phyloP scores from a whole-genome alignment of 2,797 vertebrate genomes.

The Myotis planiceps region DNA sequence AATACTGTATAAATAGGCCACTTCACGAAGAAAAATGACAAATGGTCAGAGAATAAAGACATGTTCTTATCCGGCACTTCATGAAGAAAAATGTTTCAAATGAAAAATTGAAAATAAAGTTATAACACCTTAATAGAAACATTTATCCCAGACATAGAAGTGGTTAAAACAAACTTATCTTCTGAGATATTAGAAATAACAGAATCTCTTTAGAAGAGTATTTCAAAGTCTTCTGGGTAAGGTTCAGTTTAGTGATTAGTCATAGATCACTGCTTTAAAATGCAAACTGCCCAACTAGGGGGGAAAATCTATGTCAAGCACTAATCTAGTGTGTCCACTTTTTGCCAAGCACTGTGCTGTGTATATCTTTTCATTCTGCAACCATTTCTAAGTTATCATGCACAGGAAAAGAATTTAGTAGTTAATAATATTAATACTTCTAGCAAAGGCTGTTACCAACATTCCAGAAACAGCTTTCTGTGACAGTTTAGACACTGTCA shows the following conservation, averaged over 20 bases:
- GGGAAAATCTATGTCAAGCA: neutral
- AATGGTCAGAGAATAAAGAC: conserved; percentile 33
- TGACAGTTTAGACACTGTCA: neutral
- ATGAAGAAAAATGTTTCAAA: conserved; percentile 10
- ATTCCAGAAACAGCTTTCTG: conserved; percentile 11
- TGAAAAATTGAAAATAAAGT: neutral
- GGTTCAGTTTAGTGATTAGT: neutral
- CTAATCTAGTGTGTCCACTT: neutral
- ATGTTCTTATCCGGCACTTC: neutral
- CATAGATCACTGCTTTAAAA: neutral
- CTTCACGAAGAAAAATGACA: neutral
- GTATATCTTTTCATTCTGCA: neutral
- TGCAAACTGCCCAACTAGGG: neutral
- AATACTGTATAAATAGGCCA: neutral
- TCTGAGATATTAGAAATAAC: neutral
- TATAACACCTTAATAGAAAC: neutral
- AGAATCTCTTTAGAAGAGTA: neutral
- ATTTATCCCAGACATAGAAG: neutral
- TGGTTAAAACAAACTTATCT: neutral
- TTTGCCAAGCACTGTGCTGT: neutral
- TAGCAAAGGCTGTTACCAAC: neutral
- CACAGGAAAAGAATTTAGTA: neutral
- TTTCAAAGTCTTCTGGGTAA: neutral
- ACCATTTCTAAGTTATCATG: neutral
- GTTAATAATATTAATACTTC: conserved; percentile 35